Evolutionary conservation across 2,113 vertebrate species (phyloP).

Genomic region (Rhinogobius similis): DNA sequence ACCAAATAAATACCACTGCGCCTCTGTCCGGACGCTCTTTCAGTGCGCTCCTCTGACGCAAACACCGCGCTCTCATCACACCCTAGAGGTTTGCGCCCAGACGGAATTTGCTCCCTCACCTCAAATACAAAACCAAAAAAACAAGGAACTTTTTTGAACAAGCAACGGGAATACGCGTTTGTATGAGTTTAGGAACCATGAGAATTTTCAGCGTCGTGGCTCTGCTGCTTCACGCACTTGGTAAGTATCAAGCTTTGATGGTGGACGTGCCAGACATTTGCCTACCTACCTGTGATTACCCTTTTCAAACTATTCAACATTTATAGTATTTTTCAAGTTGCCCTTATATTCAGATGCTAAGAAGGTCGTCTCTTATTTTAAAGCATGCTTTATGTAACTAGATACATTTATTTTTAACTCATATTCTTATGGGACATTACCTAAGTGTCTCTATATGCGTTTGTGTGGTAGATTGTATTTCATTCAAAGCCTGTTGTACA

Average conservation of each 20-base stretch:
- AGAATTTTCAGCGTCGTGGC: slow-evolving; percentile 64
- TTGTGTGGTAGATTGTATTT: slow-evolving; percentile 31
- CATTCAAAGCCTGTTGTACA: not conserved
- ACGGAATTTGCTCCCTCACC: slow-evolving; percentile 19
- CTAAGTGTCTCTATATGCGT: slow-evolving; percentile 74
- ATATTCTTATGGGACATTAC: slow-evolving; percentile 78
- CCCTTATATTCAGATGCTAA: slow-evolving; percentile 51
- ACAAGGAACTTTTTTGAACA: slow-evolving; percentile 16
- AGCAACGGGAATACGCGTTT: slow-evolving; percentile 45
- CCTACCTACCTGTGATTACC: not conserved
- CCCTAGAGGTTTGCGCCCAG: not conserved
- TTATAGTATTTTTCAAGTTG: slow-evolving; percentile 44
- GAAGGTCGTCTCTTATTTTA: slow-evolving; percentile 73
- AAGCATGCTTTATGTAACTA: slow-evolving; percentile 79
- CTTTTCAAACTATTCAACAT: slow-evolving; percentile 35
- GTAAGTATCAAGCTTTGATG: slow-evolving; percentile 50
- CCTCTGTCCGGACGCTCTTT: slow-evolving; percentile 25
- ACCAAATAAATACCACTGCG: slow-evolving; percentile 47
- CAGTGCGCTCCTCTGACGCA: slow-evolving; percentile 18
- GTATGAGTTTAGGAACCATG: slow-evolving; percentile 62
- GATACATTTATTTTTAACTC: slow-evolving; percentile 81
- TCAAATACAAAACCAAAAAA: not conserved
- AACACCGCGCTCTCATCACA: not conserved
- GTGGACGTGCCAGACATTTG: not conserved
- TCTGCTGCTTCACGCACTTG: slow-evolving; percentile 69